Evolutionary conservation across 2,797 vertebrate genomes (phyloP).

Genomic region (Rhynchonycteris naso): DNA sequence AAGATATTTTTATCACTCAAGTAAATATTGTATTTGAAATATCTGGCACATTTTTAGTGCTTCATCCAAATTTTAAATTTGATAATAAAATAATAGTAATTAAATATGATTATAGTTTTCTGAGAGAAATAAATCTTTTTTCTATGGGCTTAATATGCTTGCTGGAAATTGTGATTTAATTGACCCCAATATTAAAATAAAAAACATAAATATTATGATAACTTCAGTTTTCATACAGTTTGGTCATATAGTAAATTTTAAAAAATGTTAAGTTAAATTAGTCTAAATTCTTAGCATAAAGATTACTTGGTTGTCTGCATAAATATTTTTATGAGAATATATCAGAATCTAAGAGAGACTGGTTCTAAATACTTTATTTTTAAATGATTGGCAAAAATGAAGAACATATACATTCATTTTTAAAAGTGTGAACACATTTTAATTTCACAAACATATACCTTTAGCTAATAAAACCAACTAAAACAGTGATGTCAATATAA

Average conservation of each 20-base stretch:
- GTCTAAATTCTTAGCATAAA: not conserved
- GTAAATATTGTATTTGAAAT: slow-evolving; percentile 27
- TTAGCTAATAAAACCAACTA: not conserved
- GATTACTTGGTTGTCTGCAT: not conserved
- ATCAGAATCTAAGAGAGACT: not conserved
- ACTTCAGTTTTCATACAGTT: not conserved
- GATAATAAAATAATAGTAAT: slow-evolving; percentile 16
- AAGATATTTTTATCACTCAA: not conserved
- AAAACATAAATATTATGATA: not conserved
- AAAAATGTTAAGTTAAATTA: not conserved
- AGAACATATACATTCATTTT: not conserved
- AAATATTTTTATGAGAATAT: not conserved
- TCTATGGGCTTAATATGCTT: not conserved
- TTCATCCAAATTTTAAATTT: not conserved
- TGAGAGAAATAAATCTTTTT: not conserved
- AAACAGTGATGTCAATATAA: not conserved
- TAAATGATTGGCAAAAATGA: not conserved
- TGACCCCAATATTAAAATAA: not conserved
- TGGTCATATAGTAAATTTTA: not conserved
- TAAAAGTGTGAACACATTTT: not conserved
- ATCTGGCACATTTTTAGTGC: not conserved
- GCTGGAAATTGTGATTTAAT: slow-evolving; percentile 14
- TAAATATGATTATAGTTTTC: slow-evolving; percentile 5
- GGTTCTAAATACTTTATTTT: not conserved
- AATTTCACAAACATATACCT: not conserved